Percentiles rank a stretch among this genome's conserved stretches.
phyloP scores from a whole-genome alignment of 2,113 vertebrate genomes.

The Toxostoma redivivum region DNA sequence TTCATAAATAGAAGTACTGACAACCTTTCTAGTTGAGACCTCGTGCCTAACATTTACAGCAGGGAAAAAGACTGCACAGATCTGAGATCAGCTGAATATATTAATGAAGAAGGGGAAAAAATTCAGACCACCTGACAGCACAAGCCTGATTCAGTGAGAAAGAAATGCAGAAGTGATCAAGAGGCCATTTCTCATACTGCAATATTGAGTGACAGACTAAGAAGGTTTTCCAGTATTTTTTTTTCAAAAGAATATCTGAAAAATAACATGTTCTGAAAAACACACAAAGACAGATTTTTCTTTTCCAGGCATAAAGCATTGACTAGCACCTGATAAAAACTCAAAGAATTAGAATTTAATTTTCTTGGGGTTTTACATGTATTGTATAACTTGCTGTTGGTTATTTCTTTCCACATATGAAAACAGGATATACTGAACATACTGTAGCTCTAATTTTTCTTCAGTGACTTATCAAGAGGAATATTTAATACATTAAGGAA shows the following conservation, averaged over 20 bases:
- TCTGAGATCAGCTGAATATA: background rate
- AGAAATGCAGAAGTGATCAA: background rate
- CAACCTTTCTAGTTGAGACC: background rate
- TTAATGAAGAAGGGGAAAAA: background rate
- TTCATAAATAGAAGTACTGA: background rate
- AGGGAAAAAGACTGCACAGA: background rate
- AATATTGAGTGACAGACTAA: background rate
- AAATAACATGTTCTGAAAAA: background rate
- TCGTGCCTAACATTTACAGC: background rate
- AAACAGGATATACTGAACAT: background rate
- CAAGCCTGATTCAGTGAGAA: background rate
- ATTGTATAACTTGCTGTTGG: background rate
- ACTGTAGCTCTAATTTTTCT: background rate
- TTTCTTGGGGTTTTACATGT: background rate
- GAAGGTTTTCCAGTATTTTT: background rate
- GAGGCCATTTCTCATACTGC: background rate
- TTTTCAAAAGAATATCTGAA: background rate
- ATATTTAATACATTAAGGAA: background rate
- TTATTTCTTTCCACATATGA: background rate
- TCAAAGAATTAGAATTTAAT: background rate
- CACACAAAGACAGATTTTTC: background rate
- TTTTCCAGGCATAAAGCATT: background rate
- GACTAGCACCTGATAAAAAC: background rate
- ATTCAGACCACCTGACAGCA: background rate
- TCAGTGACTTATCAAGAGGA: background rate